Evolutionary conservation across 2,113 vertebrate genomes (phyloP).

Genomic region (Numenius arquata): DNA sequence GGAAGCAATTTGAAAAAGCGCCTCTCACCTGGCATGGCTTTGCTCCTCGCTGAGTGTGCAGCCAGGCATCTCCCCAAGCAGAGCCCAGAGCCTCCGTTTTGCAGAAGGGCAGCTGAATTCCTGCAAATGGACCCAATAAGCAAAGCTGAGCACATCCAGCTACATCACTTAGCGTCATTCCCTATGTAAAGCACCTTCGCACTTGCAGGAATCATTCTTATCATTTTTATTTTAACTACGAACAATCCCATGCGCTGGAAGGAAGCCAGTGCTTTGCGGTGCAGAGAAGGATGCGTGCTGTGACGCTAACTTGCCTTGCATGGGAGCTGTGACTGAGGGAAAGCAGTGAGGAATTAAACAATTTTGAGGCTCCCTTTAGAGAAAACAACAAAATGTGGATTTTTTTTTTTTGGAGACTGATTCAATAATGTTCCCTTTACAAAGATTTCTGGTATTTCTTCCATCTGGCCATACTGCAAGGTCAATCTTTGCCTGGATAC

Average conservation of each 20-base stretch:
- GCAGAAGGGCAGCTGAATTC: neutral
- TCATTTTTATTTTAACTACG: neutral
- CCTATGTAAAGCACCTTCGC: neutral
- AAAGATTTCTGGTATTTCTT: neutral
- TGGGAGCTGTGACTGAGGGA: too few relatives aligned
- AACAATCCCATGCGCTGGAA: neutral
- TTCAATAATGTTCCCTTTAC: neutral
- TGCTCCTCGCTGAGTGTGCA: rapidly evolving
- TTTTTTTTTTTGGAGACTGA: neutral
- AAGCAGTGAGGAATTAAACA: neutral
- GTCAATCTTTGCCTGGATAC: neutral
- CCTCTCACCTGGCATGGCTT: rapidly evolving
- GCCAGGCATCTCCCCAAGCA: neutral
- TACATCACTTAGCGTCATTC: neutral
- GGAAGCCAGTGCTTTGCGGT: neutral
- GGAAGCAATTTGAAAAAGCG: neutral
- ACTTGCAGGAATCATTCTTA: neutral
- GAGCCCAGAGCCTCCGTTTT: neutral
- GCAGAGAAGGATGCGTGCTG: neutral
- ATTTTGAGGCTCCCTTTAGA: neutral
- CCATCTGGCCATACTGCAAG: neutral
- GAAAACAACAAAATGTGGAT: neutral
- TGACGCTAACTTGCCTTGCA: neutral
- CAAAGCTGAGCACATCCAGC: neutral
- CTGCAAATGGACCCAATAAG: rapidly evolving